These are phyloP conservation scores for Clivina fossor DNA, from an alignment of 2,888 invertebrate species.

Conservation along the genomic window DNA sequence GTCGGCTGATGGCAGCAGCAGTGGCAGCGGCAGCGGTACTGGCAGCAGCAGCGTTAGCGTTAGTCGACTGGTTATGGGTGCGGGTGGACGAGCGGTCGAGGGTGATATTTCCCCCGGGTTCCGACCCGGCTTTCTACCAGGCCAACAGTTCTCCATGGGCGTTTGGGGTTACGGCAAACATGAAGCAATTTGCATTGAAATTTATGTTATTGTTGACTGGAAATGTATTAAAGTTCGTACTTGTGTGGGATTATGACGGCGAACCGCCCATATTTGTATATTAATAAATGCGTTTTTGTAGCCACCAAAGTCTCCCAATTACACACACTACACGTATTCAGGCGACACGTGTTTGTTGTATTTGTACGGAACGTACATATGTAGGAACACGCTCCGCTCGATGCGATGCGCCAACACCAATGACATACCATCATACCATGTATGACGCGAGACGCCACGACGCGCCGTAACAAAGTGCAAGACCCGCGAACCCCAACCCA, in stretches of 20 bases:
- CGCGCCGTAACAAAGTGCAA: neutral
- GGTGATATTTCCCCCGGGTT: constrained; percentile 42
- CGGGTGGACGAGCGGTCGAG: constrained; percentile 18
- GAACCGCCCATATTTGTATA: constrained; percentile 31
- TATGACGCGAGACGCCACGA: neutral
- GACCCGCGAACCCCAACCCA: constrained; percentile 15
- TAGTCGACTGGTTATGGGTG: neutral
- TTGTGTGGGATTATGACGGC: constrained; percentile 31
- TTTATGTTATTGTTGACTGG: constrained; percentile 49
- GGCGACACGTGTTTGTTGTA: constrained; percentile 8
- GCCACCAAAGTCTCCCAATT: constrained; percentile 8
- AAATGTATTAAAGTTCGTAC: constrained; percentile 43
- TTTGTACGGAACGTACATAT: neutral
- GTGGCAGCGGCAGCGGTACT: neutral
- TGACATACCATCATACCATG: neutral
- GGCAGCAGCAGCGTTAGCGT: neutral
- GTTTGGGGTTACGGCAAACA: constrained; percentile 44
- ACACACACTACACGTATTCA: constrained; percentile 9
- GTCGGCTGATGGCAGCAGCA: neutral
- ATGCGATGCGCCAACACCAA: neutral
- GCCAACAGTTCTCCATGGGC: constrained; percentile 43
- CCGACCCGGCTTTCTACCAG: constrained; percentile 40
- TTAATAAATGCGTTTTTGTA: constrained; percentile 29
- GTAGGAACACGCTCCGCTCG: neutral
- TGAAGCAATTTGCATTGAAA: constrained; percentile 48